phyloP scores from a whole-genome alignment of 2,797 vertebrate species.

The Tragopan temminckii region DNA sequence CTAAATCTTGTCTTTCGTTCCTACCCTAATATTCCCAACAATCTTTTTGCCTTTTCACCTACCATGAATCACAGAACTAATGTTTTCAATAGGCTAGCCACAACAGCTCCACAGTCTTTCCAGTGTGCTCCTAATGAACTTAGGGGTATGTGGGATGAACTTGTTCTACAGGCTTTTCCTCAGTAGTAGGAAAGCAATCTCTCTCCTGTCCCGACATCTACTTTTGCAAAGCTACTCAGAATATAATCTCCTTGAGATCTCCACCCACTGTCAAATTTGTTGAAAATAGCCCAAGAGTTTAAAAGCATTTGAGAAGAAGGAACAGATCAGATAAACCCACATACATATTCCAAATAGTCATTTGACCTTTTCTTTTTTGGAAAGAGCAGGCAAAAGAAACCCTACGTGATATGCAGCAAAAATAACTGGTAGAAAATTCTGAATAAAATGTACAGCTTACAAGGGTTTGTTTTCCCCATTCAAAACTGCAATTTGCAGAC shows the following conservation, averaged over 20 bases:
- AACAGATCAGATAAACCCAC: neutral
- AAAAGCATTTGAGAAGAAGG: neutral
- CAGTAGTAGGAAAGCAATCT: neutral
- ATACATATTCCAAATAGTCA: neutral
- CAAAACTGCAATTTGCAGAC: neutral
- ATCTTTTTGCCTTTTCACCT: neutral
- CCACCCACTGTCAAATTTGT: neutral
- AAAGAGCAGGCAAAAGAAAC: neutral
- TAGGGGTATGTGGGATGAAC: neutral
- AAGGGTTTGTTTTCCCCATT: neutral
- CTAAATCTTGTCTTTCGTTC: neutral
- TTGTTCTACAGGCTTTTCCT: neutral
- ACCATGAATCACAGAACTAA: neutral
- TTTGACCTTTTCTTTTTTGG: neutral
- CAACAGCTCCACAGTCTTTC: neutral
- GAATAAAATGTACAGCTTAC: neutral
- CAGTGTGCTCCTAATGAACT: neutral
- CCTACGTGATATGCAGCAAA: neutral
- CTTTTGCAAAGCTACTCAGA: slow-evolving; percentile 8
- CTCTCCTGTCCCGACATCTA: neutral
- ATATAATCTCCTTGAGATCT: neutral
- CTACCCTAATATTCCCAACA: neutral
- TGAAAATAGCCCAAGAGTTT: neutral
- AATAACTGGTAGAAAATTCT: neutral
- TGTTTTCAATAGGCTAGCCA: neutral